Conservation (phyloP, 2,113 vertebrate genomes). For the Notothenia rossii region DNA sequence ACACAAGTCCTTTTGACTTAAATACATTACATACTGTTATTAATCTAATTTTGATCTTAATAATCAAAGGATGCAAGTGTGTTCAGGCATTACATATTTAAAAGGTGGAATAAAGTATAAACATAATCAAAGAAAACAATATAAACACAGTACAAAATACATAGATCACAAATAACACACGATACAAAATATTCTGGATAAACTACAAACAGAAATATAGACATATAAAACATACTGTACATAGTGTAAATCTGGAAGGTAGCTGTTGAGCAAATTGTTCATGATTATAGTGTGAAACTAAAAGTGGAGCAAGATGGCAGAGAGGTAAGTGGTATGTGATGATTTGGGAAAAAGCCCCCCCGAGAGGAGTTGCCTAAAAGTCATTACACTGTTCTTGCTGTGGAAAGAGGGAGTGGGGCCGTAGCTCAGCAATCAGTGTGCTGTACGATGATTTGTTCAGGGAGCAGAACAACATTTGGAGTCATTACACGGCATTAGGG, state of each 20-base stretch:
- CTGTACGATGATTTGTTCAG: slow-evolving; percentile 49
- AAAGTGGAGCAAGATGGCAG: no score
- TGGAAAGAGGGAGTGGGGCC: slow-evolving; percentile 39
- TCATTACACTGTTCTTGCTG: slow-evolving; percentile 25
- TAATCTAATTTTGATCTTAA: background rate
- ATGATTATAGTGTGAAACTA: no score
- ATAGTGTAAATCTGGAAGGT: no score
- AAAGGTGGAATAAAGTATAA: no score
- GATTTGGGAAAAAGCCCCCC: slow-evolving; percentile 2
- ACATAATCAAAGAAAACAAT: no score
- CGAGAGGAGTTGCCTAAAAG: slow-evolving; percentile 21
- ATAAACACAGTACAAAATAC: no score
- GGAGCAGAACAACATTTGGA: slow-evolving; percentile 57
- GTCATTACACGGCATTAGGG: slow-evolving; percentile 51
- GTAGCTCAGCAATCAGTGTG: slow-evolving; percentile 45
- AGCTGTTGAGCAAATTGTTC: no score
- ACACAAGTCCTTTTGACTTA: background rate
- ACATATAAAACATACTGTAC: no score
- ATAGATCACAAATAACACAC: no score
- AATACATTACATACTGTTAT: background rate
- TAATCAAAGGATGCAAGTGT: background rate
- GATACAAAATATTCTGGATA: no score
- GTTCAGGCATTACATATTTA: no score
- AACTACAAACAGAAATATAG: no score
- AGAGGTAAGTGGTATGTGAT: slow-evolving; percentile 8